Base-by-base conservation (phyloP, 2,113 vertebrate species). In the Laterallus jamaicensis region DNA sequence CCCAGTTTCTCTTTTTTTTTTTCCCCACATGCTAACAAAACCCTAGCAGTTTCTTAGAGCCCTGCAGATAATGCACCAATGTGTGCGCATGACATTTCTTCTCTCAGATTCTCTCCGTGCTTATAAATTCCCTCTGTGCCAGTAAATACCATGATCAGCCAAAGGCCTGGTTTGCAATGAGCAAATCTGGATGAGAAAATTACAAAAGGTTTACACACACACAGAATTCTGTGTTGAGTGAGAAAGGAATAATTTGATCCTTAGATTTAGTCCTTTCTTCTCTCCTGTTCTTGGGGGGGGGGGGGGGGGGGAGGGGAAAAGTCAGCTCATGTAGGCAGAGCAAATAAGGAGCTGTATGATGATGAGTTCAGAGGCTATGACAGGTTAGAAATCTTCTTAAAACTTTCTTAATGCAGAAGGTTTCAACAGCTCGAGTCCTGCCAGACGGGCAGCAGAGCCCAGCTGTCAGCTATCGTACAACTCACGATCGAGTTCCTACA, bases 1-100 rank as follows among this genome's bases (percentile, higher is more conserved):
- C 96, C 95, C 82, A 97, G 86, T 92, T 96, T 96, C 80, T 95
- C 77, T 68, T 93, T 11, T 22, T 64, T 49, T 39, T 85, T 73
- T 82, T 77, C n/a, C 44, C 4, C 18, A 67, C 9, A 18, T 4
- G 22, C 71, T 88, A 88, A 82, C 73, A 73, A 90, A 94, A 42
- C 32, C 60, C 29, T 50, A 75, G 83, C 92, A 81, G 68, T 12
- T 88, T 70, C 85, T 91, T 88, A 93, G 84, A 91, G 77, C 86
- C 55, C 80, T 86, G 81, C 80, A 91, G 79, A 87, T 59, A 92
- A 70, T 5, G 26, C 56, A 70, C 15, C 62, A 15, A 71, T 29
- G 49, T 70, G 32, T 76, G 75, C 0, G 0, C 78, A 67, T 49
- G 80, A 81, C 54, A 16, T 15, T 62, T 75, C 86, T 74, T 75